These are phyloP conservation scores for Hipposideros armiger DNA, from an alignment of 2,113 vertebrate genomes.

Conservation along the genomic window DNA sequence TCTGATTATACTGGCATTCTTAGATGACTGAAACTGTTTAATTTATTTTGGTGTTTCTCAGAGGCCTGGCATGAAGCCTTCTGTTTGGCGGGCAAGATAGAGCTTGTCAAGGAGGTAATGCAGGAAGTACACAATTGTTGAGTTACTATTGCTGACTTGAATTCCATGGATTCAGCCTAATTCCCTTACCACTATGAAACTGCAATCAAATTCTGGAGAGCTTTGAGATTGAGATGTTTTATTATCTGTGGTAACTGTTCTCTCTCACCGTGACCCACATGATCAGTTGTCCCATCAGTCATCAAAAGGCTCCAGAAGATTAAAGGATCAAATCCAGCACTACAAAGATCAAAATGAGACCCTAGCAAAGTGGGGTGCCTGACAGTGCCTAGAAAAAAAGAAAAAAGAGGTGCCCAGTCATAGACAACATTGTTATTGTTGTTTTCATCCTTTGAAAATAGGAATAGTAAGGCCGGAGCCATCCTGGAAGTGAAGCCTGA, in stretches of 20 bases:
- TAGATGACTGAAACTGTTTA: neutral
- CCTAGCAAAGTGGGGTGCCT: neutral
- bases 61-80: neutral
- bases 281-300: neutral
- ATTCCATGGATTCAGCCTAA: neutral
- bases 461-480: neutral
- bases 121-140: neutral
- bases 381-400: neutral
- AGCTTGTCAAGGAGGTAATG: neutral
- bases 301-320: neutral
- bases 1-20: neutral
- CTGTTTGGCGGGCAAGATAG: neutral
- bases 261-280: neutral
- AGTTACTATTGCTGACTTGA: neutral
- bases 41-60: neutral
- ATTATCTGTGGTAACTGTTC: neutral
- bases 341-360: neutral
- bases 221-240: neutral
- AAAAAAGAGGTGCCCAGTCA: neutral
- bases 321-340: neutral
- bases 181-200: neutral
- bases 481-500: neutral
- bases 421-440: neutral
- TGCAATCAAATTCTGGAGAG: neutral
- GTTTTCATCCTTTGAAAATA: neutral